A percentile compares a stretch with the other conserved stretches of the same genome.
phyloP scores from a whole-genome alignment of 2,797 vertebrate species.

The Dromococcyx pavoninus region DNA sequence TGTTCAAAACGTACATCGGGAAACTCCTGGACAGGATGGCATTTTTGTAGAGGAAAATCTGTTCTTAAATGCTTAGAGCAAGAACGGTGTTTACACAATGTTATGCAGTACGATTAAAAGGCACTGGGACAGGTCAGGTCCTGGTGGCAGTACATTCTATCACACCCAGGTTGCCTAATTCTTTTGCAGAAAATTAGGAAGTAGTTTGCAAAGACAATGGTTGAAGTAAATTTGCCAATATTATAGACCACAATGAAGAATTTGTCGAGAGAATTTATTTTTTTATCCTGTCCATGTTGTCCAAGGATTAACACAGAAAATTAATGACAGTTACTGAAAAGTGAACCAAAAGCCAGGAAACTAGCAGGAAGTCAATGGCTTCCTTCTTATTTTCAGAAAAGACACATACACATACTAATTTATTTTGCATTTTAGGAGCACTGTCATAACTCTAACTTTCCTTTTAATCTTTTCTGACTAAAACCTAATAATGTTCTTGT shows the following conservation, averaged over 20 bases:
- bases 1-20: accelerated
- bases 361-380: background rate
- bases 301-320: background rate
- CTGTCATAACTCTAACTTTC: background rate
- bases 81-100: background rate
- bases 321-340: background rate
- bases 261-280: background rate
- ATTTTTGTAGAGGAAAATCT: background rate
- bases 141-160: background rate
- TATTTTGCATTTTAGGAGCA: background rate
- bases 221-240: background rate
- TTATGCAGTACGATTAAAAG: background rate
- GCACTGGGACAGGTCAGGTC: background rate
- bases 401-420: background rate
- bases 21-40: background rate
- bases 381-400: background rate
- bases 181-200: background rate
- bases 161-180: background rate
- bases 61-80: background rate
- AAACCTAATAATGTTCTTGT: background rate
- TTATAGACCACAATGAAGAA: background rate
- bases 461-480: background rate
- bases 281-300: background rate
- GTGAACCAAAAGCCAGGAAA: background rate
- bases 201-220: background rate